phyloP scores from a whole-genome alignment of 2,888 invertebrate genomes.

The Dolichomitus sp. region DNA sequence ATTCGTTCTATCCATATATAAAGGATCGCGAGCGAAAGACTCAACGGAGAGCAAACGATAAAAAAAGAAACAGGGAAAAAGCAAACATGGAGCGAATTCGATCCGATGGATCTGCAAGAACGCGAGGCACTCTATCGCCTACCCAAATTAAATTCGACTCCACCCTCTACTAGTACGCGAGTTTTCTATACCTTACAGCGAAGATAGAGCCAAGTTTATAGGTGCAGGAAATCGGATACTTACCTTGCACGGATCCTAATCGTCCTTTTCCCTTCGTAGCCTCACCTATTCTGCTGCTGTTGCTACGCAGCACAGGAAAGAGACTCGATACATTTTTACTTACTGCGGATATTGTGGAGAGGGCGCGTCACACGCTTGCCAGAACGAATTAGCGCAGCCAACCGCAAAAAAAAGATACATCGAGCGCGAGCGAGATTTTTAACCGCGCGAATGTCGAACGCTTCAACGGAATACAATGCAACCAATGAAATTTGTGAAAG shows the following conservation, averaged over 20 bases:
- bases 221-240: slow-evolving; percentile 39
- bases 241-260: slow-evolving; percentile 10
- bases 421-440: slow-evolving; percentile 28
- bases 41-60: background rate
- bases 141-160: slow-evolving; percentile 47
- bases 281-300: background rate
- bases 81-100: slow-evolving; percentile 31
- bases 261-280: background rate
- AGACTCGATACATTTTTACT: background rate
- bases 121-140: slow-evolving; percentile 17
- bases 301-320: too few relatives aligned
- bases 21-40: background rate
- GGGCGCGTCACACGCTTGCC: slow-evolving; percentile 25
- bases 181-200: background rate
- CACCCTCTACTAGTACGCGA: slow-evolving; percentile 10
- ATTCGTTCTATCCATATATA: slow-evolving; percentile 15
- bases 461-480: slow-evolving; percentile 22
- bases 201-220: slow-evolving; percentile 10
- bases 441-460: slow-evolving; percentile 10
- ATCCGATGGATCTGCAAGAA: slow-evolving; percentile 29
- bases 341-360: slow-evolving; percentile 17
- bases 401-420: slow-evolving; percentile 21
- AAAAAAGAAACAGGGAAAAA: background rate
- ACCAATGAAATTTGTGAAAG: background rate
- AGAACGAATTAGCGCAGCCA: slow-evolving; percentile 11